Evolutionary conservation across 2,888 invertebrate genomes (phyloP), one percentile per base, ranked within the genome.

Genomic region (Choristoneura rosaceana): DNA sequence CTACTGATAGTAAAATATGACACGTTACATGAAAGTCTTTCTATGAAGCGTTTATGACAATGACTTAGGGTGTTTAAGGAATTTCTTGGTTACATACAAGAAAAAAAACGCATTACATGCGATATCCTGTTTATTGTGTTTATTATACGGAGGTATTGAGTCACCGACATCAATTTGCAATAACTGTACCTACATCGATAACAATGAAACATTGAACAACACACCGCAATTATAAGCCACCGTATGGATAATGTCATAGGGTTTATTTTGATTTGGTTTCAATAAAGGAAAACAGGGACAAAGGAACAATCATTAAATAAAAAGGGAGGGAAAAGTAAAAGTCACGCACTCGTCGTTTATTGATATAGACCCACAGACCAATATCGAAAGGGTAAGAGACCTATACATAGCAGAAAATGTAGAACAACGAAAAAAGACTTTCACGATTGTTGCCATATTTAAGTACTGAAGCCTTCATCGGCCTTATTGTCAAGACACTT

Each of bases 281-380:
- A 15, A 55, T 25, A 33, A 70, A 43, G 45, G 9, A 34, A 63
- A 69, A 14, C 41, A 55, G 33, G 62, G 62, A 63, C 69, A 69
- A 63, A 69, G 45, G 62, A 52, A 63, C 55, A 63, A 58, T 69
- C 62, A 63, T 69, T 69, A 63, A 63, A 69, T 69, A 58, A 63
- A 63, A 69, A 69, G 63, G 55, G 63, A 58, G 63, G 63, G 60
- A 60, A 63, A 70, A 65, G 65, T 50, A 60, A 65, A 65, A 65
- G 65, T 65, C 65, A 65, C 59, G 59, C 70, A 60, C 34, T 70
- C 41, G 38, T 60, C 64, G 63, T 59, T 65, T 65, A 70, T 70
- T 59, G 64, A 70, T 65, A 60, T 50, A 70, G 12, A 63, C 64
- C 64, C 43, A 50, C 50, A 50, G 7, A 50, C 7, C 15, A n/a